Evolutionary conservation across 2,797 vertebrate species (phyloP).

Genomic region (Tokudaia muenninki): DNA sequence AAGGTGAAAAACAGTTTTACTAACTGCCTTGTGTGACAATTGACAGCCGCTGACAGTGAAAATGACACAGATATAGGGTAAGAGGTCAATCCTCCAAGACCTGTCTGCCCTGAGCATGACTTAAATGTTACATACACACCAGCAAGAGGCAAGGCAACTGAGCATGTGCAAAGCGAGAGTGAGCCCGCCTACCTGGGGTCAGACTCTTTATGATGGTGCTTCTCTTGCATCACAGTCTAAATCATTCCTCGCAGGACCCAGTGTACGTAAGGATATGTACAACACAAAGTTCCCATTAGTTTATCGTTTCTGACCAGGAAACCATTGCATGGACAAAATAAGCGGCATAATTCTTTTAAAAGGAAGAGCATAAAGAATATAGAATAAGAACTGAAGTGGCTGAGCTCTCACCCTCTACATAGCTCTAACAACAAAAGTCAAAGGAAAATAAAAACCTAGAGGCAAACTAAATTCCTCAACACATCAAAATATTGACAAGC

Average conservation of each 20-base stretch:
- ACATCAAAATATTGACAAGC: background rate
- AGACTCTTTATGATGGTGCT: no score
- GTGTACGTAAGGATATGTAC: background rate
- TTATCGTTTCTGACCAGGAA: background rate
- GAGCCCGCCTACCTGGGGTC: background rate
- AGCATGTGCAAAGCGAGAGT: background rate
- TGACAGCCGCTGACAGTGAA: constrained; percentile 58
- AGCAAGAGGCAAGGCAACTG: background rate
- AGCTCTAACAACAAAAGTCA: background rate
- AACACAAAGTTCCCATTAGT: background rate
- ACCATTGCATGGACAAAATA: background rate
- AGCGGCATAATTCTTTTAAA: constrained; percentile 2
- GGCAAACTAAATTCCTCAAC: background rate
- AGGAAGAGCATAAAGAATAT: background rate
- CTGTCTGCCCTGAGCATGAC: background rate
- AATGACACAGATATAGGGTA: constrained; percentile 20
- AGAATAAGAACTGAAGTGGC: background rate
- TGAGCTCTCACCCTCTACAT: fast-evolving
- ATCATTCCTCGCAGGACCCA: background rate
- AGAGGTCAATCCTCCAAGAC: constrained; percentile 47
- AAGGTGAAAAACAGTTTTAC: constrained; percentile 61
- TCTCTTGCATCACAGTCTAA: background rate
- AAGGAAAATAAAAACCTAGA: constrained; percentile 21
- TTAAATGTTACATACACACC: background rate
- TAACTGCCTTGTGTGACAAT: constrained; percentile 28